Conservation (phyloP, 1,140 invertebrate species). For the Drosophila tani region DNA sequence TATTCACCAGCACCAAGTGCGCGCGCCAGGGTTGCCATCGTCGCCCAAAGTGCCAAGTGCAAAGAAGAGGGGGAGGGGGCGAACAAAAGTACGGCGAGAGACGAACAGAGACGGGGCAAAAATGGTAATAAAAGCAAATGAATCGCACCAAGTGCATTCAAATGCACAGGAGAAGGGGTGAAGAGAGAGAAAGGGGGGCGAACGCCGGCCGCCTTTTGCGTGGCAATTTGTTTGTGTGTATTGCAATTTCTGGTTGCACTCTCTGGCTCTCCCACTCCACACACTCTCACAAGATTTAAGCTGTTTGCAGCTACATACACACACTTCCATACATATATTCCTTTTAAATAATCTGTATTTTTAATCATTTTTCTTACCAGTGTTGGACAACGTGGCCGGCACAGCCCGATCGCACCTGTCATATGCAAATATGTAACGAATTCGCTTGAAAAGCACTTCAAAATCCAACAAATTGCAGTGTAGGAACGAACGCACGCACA, state of each 20-base stretch:
- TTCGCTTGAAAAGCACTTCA: not conserved
- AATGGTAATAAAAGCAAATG: slow-evolving; percentile 82
- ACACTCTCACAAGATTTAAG: slow-evolving; percentile 17
- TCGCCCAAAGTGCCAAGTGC: slow-evolving; percentile 45
- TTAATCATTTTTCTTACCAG: slow-evolving; percentile 63
- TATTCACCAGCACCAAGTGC: slow-evolving; percentile 61
- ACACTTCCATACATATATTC: not conserved
- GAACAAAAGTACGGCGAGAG: slow-evolving; percentile 24
- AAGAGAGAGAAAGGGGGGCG: slow-evolving; percentile 27
- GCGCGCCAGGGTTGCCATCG: slow-evolving; percentile 68
- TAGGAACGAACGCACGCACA: slow-evolving; percentile 20
- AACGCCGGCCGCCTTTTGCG: slow-evolving; percentile 74
- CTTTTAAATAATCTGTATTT: slow-evolving; percentile 58
- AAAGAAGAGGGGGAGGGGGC: slow-evolving; percentile 40
- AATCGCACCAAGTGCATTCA: slow-evolving; percentile 82
- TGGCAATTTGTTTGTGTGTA: slow-evolving; percentile 76
- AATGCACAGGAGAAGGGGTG: slow-evolving; percentile 16
- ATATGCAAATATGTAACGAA: slow-evolving; percentile 22
- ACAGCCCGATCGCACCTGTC: slow-evolving; percentile 60
- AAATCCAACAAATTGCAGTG: slow-evolving; percentile 23
- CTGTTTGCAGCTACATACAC: not conserved
- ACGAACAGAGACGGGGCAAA: slow-evolving; percentile 39
- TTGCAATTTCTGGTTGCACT: slow-evolving; percentile 74
- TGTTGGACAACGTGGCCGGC: slow-evolving; percentile 41
- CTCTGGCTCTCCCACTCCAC: slow-evolving; percentile 15